Evolutionary conservation across 1,140 invertebrate genomes (phyloP), one percentile per base, ranked within the genome.

Genomic region (Temnothorax curvispinosus): DNA sequence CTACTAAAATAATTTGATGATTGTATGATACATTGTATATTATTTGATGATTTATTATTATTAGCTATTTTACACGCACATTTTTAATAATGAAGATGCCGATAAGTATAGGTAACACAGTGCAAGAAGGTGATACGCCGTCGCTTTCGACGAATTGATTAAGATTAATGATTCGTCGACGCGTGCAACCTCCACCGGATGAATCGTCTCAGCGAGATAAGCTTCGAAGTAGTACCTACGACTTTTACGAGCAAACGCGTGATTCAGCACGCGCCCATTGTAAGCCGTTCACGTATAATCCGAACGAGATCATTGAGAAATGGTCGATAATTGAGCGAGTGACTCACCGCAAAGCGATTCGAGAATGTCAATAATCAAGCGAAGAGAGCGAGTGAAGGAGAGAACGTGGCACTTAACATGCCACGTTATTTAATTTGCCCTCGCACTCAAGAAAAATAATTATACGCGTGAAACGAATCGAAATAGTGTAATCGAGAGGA

Each of bases 81-180:
- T 58, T 72, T 82, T 58, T 58, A 32, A 18, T 47, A n/a, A 74
- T 84, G 35, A 58, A 81, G 27, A 15, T 8, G 15, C 15, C 41
- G 67, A 60, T 60, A 75, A 62, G 15, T 27, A 50, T 35, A 18
- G 41, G 27, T 58, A 58, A 47, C 13, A 3, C 38, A 6, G 5
- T 8, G 21, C 13, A 21, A 32, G 13, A 21, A 44, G 52, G 18
- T 21, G 8, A 54, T 41, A 41, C 60, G 41, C 69, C 54, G 18
- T 56, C 54, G 18, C n/a, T 62, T 74, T 87, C 56, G 62, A 71
- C 54, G 64, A 84, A 76, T 84, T 72, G 35, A 89, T 77, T 52
- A 54, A 56, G 86, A 74, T 77, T 85, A 77, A 88, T 72, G 69
- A 85, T 27, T 44, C 60, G 47, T 21, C n/a, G 41, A 9, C 47